Evolutionary conservation across 2,797 vertebrate genomes (phyloP).

Genomic region (Lagorchestes hirsutus): DNA sequence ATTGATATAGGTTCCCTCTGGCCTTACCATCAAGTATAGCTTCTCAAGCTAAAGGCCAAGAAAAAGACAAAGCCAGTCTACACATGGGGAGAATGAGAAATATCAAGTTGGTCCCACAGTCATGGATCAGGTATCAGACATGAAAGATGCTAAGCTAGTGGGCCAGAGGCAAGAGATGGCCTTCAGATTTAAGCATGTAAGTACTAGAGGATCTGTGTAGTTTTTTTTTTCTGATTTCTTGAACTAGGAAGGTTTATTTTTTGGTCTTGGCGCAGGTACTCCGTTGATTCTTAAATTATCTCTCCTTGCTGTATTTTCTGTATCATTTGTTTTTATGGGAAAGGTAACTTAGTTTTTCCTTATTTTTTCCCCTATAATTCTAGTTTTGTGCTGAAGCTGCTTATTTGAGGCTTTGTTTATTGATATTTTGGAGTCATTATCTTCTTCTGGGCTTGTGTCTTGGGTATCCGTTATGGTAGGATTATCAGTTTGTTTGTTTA

Average conservation of each 20-base stretch:
- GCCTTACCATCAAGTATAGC: neutral
- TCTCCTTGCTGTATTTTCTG: neutral
- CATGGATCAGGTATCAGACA: neutral
- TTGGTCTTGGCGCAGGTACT: neutral
- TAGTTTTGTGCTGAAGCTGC: no score
- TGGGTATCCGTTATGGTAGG: no score
- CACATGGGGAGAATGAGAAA: neutral
- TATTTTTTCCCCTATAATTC: no score
- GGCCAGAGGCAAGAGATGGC: neutral
- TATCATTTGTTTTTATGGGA: neutral
- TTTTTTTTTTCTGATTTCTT: neutral
- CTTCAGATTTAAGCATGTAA: neutral
- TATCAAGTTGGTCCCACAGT: neutral
- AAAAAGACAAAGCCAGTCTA: neutral
- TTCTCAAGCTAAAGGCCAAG: neutral
- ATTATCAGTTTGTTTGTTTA: no score
- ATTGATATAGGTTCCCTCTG: neutral
- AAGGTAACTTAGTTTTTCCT: no score
- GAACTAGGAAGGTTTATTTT: neutral
- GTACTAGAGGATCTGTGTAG: neutral
- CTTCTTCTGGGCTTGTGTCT: no score
- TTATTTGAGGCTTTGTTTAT: no score
- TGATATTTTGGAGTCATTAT: no score
- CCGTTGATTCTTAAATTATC: neutral
- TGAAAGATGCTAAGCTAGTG: neutral